Evolutionary conservation across 2,113 vertebrate species (phyloP).

Genomic region (Enhydra lutris): DNA sequence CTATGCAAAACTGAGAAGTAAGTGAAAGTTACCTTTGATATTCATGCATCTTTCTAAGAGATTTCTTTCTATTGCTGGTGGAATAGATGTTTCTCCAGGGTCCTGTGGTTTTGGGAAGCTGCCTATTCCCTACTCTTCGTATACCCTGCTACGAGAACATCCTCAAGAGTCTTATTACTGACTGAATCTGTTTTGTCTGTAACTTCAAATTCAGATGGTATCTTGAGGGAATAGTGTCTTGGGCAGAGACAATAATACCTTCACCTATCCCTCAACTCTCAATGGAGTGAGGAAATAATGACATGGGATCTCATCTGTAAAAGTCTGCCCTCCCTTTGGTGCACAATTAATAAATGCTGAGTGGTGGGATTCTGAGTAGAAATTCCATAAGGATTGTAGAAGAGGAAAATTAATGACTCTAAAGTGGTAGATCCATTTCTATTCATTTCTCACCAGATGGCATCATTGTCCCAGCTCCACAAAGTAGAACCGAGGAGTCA

Average conservation of each 20-base stretch:
- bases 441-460: background rate
- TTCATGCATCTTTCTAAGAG: background rate
- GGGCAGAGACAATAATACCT: background rate
- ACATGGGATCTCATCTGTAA: background rate
- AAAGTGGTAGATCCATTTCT: background rate
- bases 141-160: background rate
- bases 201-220: background rate
- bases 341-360: background rate
- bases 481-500: background rate
- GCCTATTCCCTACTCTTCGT: background rate
- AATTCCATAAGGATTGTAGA: background rate
- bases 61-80: background rate
- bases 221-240: background rate
- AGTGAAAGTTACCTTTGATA: background rate
- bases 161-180: background rate
- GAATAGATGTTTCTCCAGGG: background rate
- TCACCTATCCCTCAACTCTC: background rate
- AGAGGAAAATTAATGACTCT: background rate
- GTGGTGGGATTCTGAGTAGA: background rate
- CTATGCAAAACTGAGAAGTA: background rate
- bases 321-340: background rate
- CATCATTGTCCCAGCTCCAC: background rate
- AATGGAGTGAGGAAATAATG: background rate
- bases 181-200: background rate
- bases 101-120: background rate